Evolutionary conservation across 2,888 invertebrate species (phyloP), one percentile per base, ranked within the genome.

Genomic region (Villa cingulata): DNA sequence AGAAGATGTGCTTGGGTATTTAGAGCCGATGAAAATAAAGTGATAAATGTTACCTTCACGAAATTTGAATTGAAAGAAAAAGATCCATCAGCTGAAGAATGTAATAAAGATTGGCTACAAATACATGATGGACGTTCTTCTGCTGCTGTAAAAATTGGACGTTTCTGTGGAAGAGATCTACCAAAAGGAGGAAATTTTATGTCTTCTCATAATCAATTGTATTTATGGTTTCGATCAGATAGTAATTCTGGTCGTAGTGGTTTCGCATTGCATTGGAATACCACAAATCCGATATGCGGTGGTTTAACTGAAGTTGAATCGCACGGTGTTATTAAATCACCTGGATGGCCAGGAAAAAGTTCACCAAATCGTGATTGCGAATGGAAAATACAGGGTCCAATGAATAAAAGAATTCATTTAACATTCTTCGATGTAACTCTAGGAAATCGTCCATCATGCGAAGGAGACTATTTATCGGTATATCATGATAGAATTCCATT

Each of bases 321-420:
- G 0, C 81, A 86, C 60, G 92, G 92, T 2, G 76, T 78, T 0
- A 76, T 95, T 18, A 76, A 75, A 43, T 89, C 90, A 3, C 94
- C 94, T 0, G 92, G 92, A 1, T 89, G 85, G 45, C 94, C 94
- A 0, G 87, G 86, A 14, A 76, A 75, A 52, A 95, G 94, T 69
- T 92, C 94, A 0, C 76, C 78, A 15, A 83, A 87, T 64, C 64
- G 78, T 23, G 86, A 92, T 60, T 95, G 95, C 62, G 76, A 72
- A 48, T 95, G 94, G 92, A 72, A 70, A 40, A 70, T 94, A 41
- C 60, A 57, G 7, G 83, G 83, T 0, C 71, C 72, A 4, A 70
- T 74, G 1, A 81, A 80, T 12, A 90, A 88, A 66, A 76, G 86
- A 57, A 80, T 94, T 43, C 80, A 82, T 60, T 74, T 95, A 50